phyloP scores from a whole-genome alignment of 2,797 vertebrate genomes.

The Gymnothorax javanicus region DNA sequence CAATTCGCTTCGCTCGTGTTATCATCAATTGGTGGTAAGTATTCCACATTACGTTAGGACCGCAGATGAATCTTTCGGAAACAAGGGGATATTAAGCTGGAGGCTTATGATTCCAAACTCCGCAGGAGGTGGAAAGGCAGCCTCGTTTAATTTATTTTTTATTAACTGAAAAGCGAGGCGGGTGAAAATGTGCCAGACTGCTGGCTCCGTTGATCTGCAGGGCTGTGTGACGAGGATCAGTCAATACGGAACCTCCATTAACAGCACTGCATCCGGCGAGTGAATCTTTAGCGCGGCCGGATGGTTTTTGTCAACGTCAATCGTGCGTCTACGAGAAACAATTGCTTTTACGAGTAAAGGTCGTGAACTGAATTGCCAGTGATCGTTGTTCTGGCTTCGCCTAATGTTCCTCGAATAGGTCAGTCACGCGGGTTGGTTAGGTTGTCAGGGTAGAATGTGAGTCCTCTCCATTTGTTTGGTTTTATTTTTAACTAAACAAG shows the following conservation, averaged over 20 bases:
- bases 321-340: constrained; percentile 3
- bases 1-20: constrained; percentile 11
- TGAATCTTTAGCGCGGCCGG: neutral
- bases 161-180: neutral
- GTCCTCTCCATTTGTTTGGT: neutral
- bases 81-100: neutral
- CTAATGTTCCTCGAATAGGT: neutral
- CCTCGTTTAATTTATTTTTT: no score
- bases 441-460: neutral
- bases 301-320: constrained; percentile 13
- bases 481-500: no score
- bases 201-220: constrained; percentile 34
- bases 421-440: neutral
- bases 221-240: constrained; percentile 7
- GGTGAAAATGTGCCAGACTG: constrained; percentile 7
- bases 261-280: neutral
- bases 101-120: constrained; percentile 23
- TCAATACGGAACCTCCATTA: constrained; percentile 17
- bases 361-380: neutral
- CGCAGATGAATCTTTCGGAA: neutral
- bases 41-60: constrained; percentile 25
- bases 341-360: neutral
- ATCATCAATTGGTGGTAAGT: constrained; percentile 32
- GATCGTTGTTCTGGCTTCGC: neutral
- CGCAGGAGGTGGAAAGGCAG: neutral